Evolutionary conservation across 2,888 invertebrate species (phyloP), one percentile per base, ranked within the genome.

Genomic region (Clanis bilineata): DNA sequence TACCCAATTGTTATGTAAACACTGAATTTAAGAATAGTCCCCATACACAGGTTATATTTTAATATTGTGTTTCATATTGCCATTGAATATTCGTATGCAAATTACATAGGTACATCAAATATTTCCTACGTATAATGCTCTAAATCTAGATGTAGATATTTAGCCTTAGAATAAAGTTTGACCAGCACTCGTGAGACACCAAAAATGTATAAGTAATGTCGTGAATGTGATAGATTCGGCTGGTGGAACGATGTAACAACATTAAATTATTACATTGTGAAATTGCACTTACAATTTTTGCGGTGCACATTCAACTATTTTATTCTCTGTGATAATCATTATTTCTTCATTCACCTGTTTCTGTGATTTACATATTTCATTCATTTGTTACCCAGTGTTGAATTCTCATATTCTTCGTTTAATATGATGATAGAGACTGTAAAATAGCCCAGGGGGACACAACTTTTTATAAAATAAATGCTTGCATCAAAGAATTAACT

Each of bases 291-390:
- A 51, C 18, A 62, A 73, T 70, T 66, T 74, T 69, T 68, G 72
- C 72, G 68, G 75, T 79, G 80, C 83, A 83, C 79, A 72, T 79
- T 70, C 72, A 77, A 73, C 75, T 73, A 74, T 74, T 76, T 80
- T 69, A 78, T 77, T 80, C 81, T 76, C 85, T 86, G 86, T 85
- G 85, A 86, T 85, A 85, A 79, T 73, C 67, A 74, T 72, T 70
- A 68, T 75, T 74, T 73, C 65, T 74, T 74, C 65, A 70, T 69
- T 62, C 67, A 68, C 70, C 64, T 69, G 67, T 70, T 64, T 69
- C 61, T 77, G 68, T 79, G 70, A 75, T 69, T 64, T 66, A 41
- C 64, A 25, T 51, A 66, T 68, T 62, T 58, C 54, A 41, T 61
- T 62, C 60, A 63, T 65, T 57, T 58, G 43, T 59, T 55, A 51